Conservation (phyloP, 1,140 invertebrate species). For the Pemphigus obesinymphae region DNA sequence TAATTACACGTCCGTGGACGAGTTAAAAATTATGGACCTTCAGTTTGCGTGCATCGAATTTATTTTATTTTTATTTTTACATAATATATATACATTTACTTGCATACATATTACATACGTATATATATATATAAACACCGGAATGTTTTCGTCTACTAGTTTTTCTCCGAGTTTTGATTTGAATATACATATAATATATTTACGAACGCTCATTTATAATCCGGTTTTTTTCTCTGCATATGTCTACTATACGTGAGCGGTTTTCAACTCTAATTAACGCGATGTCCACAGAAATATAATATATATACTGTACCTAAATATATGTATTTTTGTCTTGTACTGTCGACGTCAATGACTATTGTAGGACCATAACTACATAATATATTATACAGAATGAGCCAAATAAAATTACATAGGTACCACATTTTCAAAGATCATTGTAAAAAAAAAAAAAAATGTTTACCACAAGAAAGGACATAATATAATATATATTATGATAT, state of each 20-base stretch:
- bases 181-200: not conserved
- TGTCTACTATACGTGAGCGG: not conserved
- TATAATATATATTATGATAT: too few relatives aligned
- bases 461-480: too few relatives aligned
- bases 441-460: too few relatives aligned
- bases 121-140: not conserved
- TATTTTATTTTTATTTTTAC: too few relatives aligned
- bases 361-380: too few relatives aligned
- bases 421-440: too few relatives aligned
- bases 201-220: not conserved
- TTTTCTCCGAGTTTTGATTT: not conserved
- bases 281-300: not conserved
- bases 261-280: conserved; percentile 10
- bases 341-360: too few relatives aligned
- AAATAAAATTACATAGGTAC: too few relatives aligned
- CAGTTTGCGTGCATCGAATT: conserved; percentile 3
- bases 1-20: conserved; percentile 29
- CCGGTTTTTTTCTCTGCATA: not conserved
- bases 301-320: too few relatives aligned
- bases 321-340: too few relatives aligned
- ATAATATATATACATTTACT: not conserved
- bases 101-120: not conserved
- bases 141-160: not conserved
- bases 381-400: too few relatives aligned
- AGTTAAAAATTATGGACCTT: conserved; percentile 25